phyloP scores from a whole-genome alignment of 2,888 invertebrate species.

The Halictus ligatus region DNA sequence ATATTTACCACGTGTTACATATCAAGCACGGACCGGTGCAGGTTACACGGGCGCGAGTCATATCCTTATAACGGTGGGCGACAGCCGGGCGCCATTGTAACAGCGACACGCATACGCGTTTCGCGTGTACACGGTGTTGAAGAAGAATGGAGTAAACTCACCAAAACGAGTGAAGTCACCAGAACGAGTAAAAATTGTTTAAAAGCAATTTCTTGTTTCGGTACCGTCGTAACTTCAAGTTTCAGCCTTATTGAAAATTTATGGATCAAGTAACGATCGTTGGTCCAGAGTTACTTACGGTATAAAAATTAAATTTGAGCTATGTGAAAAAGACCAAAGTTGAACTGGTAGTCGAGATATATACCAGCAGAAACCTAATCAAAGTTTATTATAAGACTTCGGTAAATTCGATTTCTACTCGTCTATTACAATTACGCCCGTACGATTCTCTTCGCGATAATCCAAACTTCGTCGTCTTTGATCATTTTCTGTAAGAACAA shows the following conservation, averaged over 20 bases:
- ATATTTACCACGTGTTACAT: constrained; percentile 1
- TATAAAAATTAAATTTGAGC: background rate
- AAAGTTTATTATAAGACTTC: background rate
- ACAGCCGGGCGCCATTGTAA: constrained; percentile 58
- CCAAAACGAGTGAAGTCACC: too few relatives aligned
- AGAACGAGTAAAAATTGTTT: background rate
- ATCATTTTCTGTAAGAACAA: background rate
- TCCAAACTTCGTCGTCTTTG: background rate
- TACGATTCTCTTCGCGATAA: background rate
- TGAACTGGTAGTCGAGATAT: background rate
- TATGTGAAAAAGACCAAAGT: background rate
- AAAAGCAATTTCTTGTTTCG: constrained; percentile 27
- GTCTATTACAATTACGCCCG: background rate
- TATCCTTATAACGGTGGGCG: constrained; percentile 47
- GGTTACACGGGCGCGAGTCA: constrained; percentile 62
- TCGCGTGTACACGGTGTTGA: constrained; percentile 12
- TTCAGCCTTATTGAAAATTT: constrained; percentile 6
- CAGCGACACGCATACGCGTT: constrained; percentile 28
- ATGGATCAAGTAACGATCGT: background rate
- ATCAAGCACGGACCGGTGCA: constrained; percentile 35
- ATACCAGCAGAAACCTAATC: background rate
- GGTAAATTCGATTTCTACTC: background rate
- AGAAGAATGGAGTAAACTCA: constrained; percentile 10
- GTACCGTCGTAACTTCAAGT: constrained; percentile 4
- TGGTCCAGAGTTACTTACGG: background rate